These are phyloP conservation scores for Drosophila ananassae DNA, from an alignment of 1,140 invertebrate genomes.

Conservation along the genomic window DNA sequence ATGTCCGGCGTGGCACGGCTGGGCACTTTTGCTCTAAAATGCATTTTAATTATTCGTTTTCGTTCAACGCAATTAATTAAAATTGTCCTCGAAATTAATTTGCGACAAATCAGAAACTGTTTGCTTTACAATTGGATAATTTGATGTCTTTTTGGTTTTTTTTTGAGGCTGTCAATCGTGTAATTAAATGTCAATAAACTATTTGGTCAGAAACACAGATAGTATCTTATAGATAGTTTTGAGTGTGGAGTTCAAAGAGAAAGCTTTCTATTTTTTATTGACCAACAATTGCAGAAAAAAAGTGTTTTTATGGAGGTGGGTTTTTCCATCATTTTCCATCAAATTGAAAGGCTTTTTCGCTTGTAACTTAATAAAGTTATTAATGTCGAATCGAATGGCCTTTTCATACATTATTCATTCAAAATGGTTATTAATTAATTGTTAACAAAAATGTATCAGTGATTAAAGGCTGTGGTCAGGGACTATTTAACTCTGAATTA, in stretches of 20 bases:
- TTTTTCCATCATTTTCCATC: slow-evolving; percentile 11
- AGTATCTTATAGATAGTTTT: neutral
- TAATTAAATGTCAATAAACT: slow-evolving; percentile 64
- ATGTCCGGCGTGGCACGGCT: slow-evolving; percentile 7
- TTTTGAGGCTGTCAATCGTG: slow-evolving; percentile 23
- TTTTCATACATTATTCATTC: slow-evolving; percentile 11
- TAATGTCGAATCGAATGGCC: slow-evolving; percentile 51
- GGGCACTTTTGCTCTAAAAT: slow-evolving; percentile 5
- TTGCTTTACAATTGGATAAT: slow-evolving; percentile 40
- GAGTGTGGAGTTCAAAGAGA: no score
- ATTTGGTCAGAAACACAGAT: neutral
- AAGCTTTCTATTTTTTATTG: slow-evolving; percentile 17
- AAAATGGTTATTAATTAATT: slow-evolving; percentile 60
- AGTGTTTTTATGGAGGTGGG: neutral
- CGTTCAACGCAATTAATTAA: slow-evolving; percentile 14
- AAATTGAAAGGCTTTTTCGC: slow-evolving; percentile 47
- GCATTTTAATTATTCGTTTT: slow-evolving; percentile 9
- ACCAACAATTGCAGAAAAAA: slow-evolving; percentile 59
- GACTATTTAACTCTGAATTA: slow-evolving; percentile 27
- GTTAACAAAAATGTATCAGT: slow-evolving; percentile 59
- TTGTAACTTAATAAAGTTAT: slow-evolving; percentile 58
- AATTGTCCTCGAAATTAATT: slow-evolving; percentile 23
- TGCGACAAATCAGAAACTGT: slow-evolving; percentile 36
- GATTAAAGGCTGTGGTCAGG: slow-evolving; percentile 40
- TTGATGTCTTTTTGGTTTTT: slow-evolving; percentile 23